Evolutionary conservation across 1,140 invertebrate genomes (phyloP), one percentile per base, ranked within the genome.

Genomic region (Physella acuta): DNA sequence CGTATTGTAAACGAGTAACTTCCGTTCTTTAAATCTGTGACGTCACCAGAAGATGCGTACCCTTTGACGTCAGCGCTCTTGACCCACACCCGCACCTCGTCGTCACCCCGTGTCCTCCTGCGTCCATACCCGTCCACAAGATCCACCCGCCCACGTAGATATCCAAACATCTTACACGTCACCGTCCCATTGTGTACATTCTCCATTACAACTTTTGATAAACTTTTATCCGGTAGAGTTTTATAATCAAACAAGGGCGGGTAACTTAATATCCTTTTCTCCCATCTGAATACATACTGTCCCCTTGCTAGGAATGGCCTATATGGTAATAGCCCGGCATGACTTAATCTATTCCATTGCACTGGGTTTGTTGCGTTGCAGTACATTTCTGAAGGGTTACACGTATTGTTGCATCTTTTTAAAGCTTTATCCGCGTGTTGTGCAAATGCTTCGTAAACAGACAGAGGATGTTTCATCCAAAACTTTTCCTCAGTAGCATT

Each of bases 1-100:
- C 20, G 4, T 3, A 58, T 33, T 20, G 56, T 34, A 58, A 58
- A 34, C 56, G 20, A 34, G 36, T 62, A 62, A 44, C 60, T 62
- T 49, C 60, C 60, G 39, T 62, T 62, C 36, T n/a, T 62, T 37
- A 62, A 4, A 30, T 62, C 60, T 30, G 37, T 62, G 30, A 62
- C 60, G 36, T 62, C 5, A 24, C 60, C 60, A 17, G 44, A 8
- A 16, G 60, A 33, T 30, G 17, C 30, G 17, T 62, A 49, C 28
- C 5, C 3, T 5, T 37, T 44, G 17, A 16, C 14, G 30, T 62
- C 14, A 1, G 31, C 8, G 28, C 44, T 37, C 20, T 39, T 37
- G 14, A 62, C 30, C 60, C 60, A 62, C 1, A 62, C 39, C 30
- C 60, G n/a, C 14, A 62, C 36, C 16, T 62, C 60, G 30, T 62